Conservation (phyloP, 2,797 vertebrate species). For the Falco peregrinus region DNA sequence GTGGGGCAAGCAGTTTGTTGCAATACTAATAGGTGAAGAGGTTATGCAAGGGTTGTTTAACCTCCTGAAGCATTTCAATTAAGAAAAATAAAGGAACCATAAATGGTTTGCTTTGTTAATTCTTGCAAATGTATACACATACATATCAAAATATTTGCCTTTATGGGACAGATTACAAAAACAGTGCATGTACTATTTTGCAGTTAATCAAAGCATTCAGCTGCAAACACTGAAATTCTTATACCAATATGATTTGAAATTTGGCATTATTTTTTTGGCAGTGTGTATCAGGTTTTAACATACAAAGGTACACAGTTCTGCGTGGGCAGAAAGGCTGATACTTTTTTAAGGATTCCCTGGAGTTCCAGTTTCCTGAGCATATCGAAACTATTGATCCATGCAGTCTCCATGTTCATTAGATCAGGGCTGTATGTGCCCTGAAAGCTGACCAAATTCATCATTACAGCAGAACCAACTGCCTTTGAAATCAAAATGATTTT, state of each 20-base stretch:
- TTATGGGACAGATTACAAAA: background rate
- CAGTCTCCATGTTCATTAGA: background rate
- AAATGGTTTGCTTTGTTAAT: background rate
- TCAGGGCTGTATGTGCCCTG: background rate
- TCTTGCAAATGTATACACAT: background rate
- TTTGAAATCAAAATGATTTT: background rate
- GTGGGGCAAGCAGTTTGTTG: background rate
- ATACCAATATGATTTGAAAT: background rate
- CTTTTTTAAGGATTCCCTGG: background rate
- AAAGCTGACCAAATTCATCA: background rate
- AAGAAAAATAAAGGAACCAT: background rate
- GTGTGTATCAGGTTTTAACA: background rate
- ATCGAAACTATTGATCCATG: background rate
- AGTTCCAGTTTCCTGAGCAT: background rate
- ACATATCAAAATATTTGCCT: background rate
- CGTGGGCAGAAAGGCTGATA: background rate
- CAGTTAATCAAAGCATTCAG: background rate
- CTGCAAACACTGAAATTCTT: background rate
- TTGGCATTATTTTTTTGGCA: background rate
- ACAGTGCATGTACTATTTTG: background rate
- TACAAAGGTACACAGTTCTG: background rate
- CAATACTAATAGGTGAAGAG: background rate
- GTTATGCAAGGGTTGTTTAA: background rate
- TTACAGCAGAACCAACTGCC: background rate
- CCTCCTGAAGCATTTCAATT: background rate